phyloP scores from a whole-genome alignment of 2,888 invertebrate species.

The Nipponacmea schrenckii region DNA sequence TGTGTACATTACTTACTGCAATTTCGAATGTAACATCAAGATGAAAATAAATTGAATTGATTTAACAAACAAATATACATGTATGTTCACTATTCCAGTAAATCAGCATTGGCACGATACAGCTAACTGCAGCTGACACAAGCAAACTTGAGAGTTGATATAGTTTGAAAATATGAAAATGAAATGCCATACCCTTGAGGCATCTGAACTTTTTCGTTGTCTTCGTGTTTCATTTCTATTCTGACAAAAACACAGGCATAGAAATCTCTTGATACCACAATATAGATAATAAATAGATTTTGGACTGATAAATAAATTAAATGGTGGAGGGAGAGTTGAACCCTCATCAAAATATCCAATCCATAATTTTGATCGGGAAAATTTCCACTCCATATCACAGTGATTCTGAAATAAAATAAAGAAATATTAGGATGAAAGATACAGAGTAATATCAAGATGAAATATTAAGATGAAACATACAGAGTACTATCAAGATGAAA shows the following conservation, averaged over 20 bases:
- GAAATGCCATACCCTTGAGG: slow-evolving; percentile 45
- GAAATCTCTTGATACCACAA: slow-evolving; percentile 24
- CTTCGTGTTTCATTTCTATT: slow-evolving; percentile 10
- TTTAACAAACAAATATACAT: too few species aligned
- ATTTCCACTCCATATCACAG: slow-evolving; percentile 73
- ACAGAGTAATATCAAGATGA: background rate
- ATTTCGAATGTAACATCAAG: too few species aligned
- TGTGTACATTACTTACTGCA: too few species aligned
- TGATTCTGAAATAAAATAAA: slow-evolving; percentile 68
- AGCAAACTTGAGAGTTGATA: too few species aligned
- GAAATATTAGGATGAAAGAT: background rate
- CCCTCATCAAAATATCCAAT: slow-evolving; percentile 74
- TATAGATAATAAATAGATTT: slow-evolving; percentile 67
- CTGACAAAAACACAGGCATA: slow-evolving; percentile 40
- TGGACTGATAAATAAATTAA: slow-evolving; percentile 72
- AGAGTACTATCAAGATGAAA: background rate
- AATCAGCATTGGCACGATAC: too few species aligned
- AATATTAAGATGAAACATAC: background rate
- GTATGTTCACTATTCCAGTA: too few species aligned
- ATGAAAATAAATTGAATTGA: too few species aligned
- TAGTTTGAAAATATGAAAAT: too few species aligned
- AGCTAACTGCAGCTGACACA: too few species aligned
- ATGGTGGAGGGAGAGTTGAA: slow-evolving; percentile 71
- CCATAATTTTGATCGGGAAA: slow-evolving; percentile 72
- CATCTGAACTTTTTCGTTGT: slow-evolving; percentile 42